phyloP scores from a whole-genome alignment of 2,797 vertebrate genomes.

The Sebastes taczanowskii region DNA sequence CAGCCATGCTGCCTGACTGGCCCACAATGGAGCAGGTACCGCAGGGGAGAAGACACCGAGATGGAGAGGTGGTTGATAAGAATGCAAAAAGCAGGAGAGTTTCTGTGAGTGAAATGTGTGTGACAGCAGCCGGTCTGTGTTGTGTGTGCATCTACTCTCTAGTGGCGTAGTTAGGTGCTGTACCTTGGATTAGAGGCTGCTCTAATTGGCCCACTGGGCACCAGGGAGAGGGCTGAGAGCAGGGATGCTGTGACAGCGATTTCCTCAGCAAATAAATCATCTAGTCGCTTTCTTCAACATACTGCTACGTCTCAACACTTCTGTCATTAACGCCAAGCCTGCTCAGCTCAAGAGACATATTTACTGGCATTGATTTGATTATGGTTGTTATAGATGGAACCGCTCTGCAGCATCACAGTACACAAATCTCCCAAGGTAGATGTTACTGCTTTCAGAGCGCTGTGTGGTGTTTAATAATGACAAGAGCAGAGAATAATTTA shows the following conservation, averaged over 20 bases:
- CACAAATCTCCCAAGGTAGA: constrained; percentile 35
- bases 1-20: constrained; percentile 50
- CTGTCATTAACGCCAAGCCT: constrained; percentile 46
- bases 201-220: constrained; percentile 84
- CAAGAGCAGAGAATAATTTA: constrained; percentile 13
- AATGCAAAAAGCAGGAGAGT: constrained; percentile 54
- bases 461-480: constrained; percentile 26
- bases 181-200: constrained; percentile 68
- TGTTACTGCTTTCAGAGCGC: not conserved
- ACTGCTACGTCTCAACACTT: constrained; percentile 54
- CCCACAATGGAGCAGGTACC: constrained; percentile 49
- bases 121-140: constrained; percentile 59
- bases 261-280: constrained; percentile 81
- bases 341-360: constrained; percentile 52
- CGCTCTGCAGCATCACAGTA: constrained; percentile 19
- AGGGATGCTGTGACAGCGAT: constrained; percentile 74
- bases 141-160: constrained; percentile 57
- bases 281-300: constrained; percentile 29
- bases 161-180: constrained; percentile 73
- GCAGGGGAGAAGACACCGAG: not conserved
- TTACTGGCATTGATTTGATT: constrained; percentile 65
- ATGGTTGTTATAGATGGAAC: constrained; percentile 51
- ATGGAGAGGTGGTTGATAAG: not conserved
- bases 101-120: constrained; percentile 38
- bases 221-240: constrained; percentile 39